Evolutionary conservation across 2,113 vertebrate species (phyloP).

Genomic region (Bos javanicus): DNA sequence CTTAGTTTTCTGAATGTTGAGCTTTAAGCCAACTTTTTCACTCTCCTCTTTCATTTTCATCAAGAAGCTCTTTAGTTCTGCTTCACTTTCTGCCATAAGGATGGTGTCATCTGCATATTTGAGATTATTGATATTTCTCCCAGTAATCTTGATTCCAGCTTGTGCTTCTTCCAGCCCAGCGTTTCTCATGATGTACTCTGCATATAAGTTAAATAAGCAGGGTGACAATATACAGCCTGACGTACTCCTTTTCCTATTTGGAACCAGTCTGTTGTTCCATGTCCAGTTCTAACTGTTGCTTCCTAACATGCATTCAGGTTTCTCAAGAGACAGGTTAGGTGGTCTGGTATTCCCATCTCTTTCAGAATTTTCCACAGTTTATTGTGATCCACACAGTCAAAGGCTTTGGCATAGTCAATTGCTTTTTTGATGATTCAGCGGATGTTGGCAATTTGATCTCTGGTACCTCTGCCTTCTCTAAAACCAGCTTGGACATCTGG

Average conservation of each 20-base stretch:
- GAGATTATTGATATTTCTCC: neutral
- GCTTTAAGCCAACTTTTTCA: neutral
- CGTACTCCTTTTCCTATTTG: neutral
- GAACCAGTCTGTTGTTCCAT: too few relatives aligned
- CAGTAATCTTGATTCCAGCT: neutral
- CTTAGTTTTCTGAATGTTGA: neutral
- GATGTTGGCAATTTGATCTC: neutral
- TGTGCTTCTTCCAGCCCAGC: neutral
- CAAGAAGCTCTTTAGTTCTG: neutral
- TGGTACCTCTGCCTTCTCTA: neutral
- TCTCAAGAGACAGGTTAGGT: too few relatives aligned
- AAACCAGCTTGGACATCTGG: neutral
- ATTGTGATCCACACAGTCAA: neutral
- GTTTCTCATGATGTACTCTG: neutral
- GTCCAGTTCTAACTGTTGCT: too few relatives aligned
- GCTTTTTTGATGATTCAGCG: accelerated
- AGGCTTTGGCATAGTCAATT: neutral
- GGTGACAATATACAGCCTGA: neutral
- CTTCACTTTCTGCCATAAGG: neutral
- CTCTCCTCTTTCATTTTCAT: neutral
- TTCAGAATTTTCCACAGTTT: neutral
- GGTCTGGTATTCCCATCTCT: too few relatives aligned
- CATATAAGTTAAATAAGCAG: neutral
- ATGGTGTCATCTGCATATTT: neutral
- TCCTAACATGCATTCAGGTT: too few relatives aligned